Base-by-base conservation (phyloP, 2,113 vertebrate species). In the Microcebus murinus region DNA sequence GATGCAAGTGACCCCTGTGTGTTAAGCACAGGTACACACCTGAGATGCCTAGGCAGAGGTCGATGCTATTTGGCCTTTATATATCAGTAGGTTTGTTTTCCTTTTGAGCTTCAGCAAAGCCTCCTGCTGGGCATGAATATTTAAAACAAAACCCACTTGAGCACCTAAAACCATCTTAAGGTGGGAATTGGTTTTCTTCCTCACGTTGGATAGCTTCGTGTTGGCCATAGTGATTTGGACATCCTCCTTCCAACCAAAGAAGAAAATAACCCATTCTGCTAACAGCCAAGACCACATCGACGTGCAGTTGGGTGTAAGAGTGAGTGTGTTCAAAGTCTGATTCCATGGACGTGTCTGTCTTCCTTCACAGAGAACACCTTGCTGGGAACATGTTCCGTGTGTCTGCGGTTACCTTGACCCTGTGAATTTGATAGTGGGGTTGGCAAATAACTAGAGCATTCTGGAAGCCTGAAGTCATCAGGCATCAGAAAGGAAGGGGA, bases 1-100 rank as follows among this genome's bases (percentile, higher is more conserved):
- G 1, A 6, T 1, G 14, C 7, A 1, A 1, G 6, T 0, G n/a
- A 4, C 1, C 12, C 15, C 3, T 6, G 9, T 59, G 59, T 29
- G 50, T 73, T 2, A 12, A 67, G n/a, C 13, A 5, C 4, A 21
- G 34, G 0, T 4, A 2, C 8, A 6, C 1, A 0, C 20, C 15
- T n/a, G 34, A 4, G 25, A 67, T 11, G 7, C 15, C 59, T 6
- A 29, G 61, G 20, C 9, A 31, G 21, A 31, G 10, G 14, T 17
- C 34, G 6, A 23, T 14, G 12, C 18, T 39, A 25, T 52, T 59
- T 71, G 68, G 70, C 6, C 48, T 81, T 74, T n/a, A 31, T 50
- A 2, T 34, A 4, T 74, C 42, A 27, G 14, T 71, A 39, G 4
- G 27, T 39, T 68, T 74, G 3, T 31, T 70, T 86, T 89, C 20